Evolutionary conservation across 2,797 vertebrate genomes (phyloP), one percentile per base, ranked within the genome.

Genomic region (Pipistrellus pygmaeus): DNA sequence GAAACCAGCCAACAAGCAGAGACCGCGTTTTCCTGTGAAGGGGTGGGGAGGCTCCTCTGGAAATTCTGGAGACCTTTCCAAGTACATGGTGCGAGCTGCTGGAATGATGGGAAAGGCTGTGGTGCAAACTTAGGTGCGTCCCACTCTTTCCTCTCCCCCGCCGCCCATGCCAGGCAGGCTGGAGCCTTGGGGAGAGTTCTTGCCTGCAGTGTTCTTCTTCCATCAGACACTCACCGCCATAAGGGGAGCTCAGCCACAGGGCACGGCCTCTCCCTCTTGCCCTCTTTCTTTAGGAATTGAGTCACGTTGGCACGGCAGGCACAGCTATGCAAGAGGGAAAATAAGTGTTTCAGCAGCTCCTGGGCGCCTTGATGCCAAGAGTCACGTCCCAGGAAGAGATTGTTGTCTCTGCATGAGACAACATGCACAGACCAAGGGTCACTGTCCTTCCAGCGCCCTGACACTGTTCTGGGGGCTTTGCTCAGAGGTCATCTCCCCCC

Each of bases 61-160:
- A 88, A 91, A 94, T 93, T 91, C 90, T 86, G 57, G 44, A 90
- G 95, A 68, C 23, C 30, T 85, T 93, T 82, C 75, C 62, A 85
- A 93, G 64, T 60, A 38, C 48, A 38, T 41, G 48, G 55, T 32
- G 71, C 8, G 51, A 86, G 38, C 41, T 35, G 30, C 1, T 0
- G 4, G 38, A 30, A 23, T 35, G 48, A 57, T 2, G 21, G 44
- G 64, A 89, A 46, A 55, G 60, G 35, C 64, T 35, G 32, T 35
- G 53, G 27, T 55, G 55, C 38, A 64, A 82, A 91, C 51, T 27
- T 72, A 27, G 14, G 17, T 35, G 13, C 75, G 48, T 82, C 94
- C 0, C 57, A 11, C 10, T 11, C 10, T 10, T 44, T 44, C 8
- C 57, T 60, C 11, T 60, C 11, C 2, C 5, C 10, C 25, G 91